phyloP scores from a whole-genome alignment of 2,797 vertebrate genomes.

The Argyrosomus regius region DNA sequence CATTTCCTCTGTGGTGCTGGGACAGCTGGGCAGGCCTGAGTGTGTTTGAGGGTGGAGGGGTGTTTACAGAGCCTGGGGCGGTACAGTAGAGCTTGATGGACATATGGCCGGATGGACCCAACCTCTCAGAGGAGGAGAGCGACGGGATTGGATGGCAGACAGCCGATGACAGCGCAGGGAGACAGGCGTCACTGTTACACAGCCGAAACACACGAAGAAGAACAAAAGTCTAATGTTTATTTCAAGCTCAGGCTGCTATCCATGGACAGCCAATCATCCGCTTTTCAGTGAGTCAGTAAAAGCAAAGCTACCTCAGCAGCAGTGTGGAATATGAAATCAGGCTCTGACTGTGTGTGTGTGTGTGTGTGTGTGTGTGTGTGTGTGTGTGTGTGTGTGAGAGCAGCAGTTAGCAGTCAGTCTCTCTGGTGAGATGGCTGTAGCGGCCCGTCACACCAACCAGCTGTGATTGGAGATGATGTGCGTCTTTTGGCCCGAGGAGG shows the following conservation, averaged over 20 bases:
- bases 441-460: constrained; percentile 48
- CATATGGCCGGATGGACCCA: constrained; percentile 65
- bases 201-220: constrained; percentile 19
- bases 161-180: constrained; percentile 42
- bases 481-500: constrained; percentile 64
- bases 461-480: constrained; percentile 72
- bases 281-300: constrained; percentile 40
- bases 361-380: constrained; percentile 19
- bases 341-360: constrained; percentile 20
- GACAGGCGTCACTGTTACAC: constrained; percentile 35
- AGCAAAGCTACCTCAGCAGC: constrained; percentile 49
- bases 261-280: constrained; percentile 39
- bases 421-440: constrained; percentile 38
- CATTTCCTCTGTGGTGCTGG: constrained; percentile 28
- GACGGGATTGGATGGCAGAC: constrained; percentile 31
- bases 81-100: constrained; percentile 51
- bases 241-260: constrained; percentile 42
- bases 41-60: background rate
- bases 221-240: constrained; percentile 42
- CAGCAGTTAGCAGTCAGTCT: constrained; percentile 44
- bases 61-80: constrained; percentile 33
- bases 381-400: constrained; percentile 18
- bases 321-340: constrained; percentile 35
- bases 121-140: constrained; percentile 44
- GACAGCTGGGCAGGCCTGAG: constrained; percentile 65